Percentiles rank a stretch among this genome's conserved stretches.
These are phyloP conservation scores for Callipepla squamata DNA, from an alignment of 2,113 vertebrate genomes.

Conservation along the genomic window DNA sequence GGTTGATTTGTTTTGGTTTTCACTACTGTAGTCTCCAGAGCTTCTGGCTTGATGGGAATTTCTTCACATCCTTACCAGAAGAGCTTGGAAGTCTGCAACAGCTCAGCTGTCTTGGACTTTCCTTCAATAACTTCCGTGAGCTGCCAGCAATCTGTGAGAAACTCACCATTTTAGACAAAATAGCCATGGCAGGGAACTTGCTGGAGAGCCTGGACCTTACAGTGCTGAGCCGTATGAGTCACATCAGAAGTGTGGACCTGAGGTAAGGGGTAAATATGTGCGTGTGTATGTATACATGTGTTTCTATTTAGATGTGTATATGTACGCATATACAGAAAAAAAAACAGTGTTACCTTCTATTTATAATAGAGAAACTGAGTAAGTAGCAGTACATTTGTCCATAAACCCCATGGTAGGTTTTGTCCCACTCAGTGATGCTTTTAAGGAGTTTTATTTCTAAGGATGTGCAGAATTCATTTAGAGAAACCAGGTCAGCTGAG, in stretches of 20 bases:
- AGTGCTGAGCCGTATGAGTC: slow-evolving; percentile 82
- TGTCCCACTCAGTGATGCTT: neutral
- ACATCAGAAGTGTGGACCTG: slow-evolving; percentile 90
- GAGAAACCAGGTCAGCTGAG: neutral
- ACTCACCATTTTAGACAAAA: slow-evolving; percentile 84
- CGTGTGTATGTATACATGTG: neutral
- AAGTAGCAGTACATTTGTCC: neutral
- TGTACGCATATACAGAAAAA: neutral
- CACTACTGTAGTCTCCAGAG: slow-evolving; percentile 86
- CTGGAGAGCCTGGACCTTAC: slow-evolving; percentile 84
- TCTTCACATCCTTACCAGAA: slow-evolving; percentile 86
- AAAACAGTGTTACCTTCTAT: neutral
- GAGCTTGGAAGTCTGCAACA: slow-evolving; percentile 88
- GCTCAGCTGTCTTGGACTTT: slow-evolving; percentile 89
- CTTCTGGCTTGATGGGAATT: slow-evolving; percentile 93
- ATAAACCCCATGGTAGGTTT: neutral
- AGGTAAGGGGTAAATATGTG: slow-evolving; percentile 77
- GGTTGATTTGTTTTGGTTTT: neutral
- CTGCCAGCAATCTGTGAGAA: slow-evolving; percentile 88
- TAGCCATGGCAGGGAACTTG: slow-evolving; percentile 91
- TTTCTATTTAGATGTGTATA: neutral
- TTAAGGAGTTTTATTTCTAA: neutral
- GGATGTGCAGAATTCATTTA: neutral
- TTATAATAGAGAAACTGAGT: neutral
- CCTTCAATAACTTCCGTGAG: slow-evolving; percentile 90